Conservation (phyloP, 2,888 invertebrate genomes). For the Synanthedon andrenaeformis region DNA sequence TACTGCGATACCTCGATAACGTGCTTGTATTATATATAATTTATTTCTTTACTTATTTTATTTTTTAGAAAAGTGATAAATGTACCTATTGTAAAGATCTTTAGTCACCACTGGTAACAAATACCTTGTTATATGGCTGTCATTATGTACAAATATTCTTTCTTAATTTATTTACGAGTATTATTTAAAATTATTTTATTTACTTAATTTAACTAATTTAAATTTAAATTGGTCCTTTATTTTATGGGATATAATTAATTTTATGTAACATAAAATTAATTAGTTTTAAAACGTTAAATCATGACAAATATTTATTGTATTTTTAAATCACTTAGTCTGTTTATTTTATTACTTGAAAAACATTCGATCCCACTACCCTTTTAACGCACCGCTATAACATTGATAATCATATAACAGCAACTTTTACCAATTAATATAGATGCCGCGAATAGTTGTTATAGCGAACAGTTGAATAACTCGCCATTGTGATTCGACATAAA, state of each 20-base stretch:
- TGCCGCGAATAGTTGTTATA: too few species aligned
- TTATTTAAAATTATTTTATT: conserved; percentile 9
- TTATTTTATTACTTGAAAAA: not conserved
- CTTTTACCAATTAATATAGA: too few species aligned
- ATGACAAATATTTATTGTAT: conserved; percentile 59
- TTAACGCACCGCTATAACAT: too few species aligned
- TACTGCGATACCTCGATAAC: conserved; percentile 6
- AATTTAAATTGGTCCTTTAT: conserved; percentile 37
- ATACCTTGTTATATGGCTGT: conserved; percentile 42
- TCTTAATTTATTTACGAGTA: conserved; percentile 3
- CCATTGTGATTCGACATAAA: too few species aligned
- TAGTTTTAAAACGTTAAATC: conserved; percentile 51
- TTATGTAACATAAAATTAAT: conserved; percentile 8
- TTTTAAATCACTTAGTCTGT: not conserved
- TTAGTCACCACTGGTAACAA: conserved; percentile 32
- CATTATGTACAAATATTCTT: conserved; percentile 45
- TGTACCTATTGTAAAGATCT: conserved; percentile 1
- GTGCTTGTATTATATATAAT: not conserved
- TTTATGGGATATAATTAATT: conserved; percentile 10
- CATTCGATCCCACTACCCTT: too few species aligned
- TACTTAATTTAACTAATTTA: conserved; percentile 44
- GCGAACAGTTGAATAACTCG: too few species aligned
- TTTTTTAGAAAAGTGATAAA: not conserved
- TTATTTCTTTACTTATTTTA: not conserved
- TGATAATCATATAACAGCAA: too few species aligned